Evolutionary conservation across 2,888 invertebrate species (phyloP).

Genomic region (Tinea pellionella): DNA sequence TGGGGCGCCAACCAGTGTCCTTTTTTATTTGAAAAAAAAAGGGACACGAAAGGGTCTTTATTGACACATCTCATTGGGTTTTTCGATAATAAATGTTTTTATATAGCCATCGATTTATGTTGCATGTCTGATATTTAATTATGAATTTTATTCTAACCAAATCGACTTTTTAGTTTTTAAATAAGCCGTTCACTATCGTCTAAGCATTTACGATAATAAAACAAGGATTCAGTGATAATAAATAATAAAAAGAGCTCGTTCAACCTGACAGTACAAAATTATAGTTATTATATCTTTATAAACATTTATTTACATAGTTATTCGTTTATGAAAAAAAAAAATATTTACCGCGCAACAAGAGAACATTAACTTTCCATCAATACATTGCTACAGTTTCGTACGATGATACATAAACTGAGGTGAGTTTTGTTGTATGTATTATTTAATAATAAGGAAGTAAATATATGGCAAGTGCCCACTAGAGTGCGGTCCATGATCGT

Average conservation of each 20-base stretch:
- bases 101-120: background rate
- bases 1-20: background rate
- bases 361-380: background rate
- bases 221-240: background rate
- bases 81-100: background rate
- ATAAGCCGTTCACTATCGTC: background rate
- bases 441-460: no score
- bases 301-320: constrained; percentile 1
- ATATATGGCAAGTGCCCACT: no score
- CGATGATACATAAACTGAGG: constrained; percentile 59
- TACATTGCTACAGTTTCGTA: constrained; percentile 21
- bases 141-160: background rate
- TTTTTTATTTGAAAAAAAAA: background rate
- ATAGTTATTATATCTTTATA: constrained; percentile 7
- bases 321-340: background rate
- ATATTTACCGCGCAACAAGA: background rate
- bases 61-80: background rate
- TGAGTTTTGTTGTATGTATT: constrained; percentile 35
- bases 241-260: background rate
- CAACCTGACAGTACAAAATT: constrained; percentile 2
- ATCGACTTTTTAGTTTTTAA: background rate
- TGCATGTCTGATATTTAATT: background rate
- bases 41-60: background rate
- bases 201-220: background rate
- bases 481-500: no score